Evolutionary conservation across 2,113 vertebrate genomes (phyloP).

Genomic region (Symphodus melops): DNA sequence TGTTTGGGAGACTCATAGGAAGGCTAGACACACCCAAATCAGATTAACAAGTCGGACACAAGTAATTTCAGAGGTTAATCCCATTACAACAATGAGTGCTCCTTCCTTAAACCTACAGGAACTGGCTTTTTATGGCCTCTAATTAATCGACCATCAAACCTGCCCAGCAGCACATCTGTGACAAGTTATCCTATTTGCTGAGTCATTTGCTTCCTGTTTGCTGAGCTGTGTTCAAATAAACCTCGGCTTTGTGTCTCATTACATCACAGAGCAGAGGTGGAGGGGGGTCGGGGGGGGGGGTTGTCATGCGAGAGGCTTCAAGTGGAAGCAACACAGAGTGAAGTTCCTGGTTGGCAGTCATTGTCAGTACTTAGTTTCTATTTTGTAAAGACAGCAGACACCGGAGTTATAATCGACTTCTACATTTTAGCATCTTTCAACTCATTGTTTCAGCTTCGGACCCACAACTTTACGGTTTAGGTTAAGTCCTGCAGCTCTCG

Average conservation of each 20-base stretch:
- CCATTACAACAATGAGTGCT: constrained; percentile 60
- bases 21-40: constrained; percentile 71
- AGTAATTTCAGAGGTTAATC: constrained; percentile 69
- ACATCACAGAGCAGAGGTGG: constrained; percentile 43
- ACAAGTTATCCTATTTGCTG: constrained; percentile 87
- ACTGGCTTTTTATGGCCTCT: constrained; percentile 78
- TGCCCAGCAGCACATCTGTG: constrained; percentile 87
- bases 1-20: constrained; percentile 55
- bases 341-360: too few relatives aligned
- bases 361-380: too few relatives aligned
- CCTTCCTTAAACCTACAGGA: constrained; percentile 55
- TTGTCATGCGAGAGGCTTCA: constrained; percentile 6
- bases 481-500: not conserved
- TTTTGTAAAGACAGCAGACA: not conserved
- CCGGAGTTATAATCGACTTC: not conserved
- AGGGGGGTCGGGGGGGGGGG: not conserved
- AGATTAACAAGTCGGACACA: constrained; percentile 66
- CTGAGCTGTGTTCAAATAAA: constrained; percentile 81
- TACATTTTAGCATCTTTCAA: not conserved
- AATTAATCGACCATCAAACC: constrained; percentile 93
- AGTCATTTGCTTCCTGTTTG: constrained; percentile 85
- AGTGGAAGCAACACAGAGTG: constrained; percentile 14
- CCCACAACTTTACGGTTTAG: not conserved
- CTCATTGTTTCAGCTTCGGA: not conserved
- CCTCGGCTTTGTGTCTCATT: constrained; percentile 48